Base-by-base conservation (phyloP, 2,797 vertebrate species). In the Gadopsis bispinosus region DNA sequence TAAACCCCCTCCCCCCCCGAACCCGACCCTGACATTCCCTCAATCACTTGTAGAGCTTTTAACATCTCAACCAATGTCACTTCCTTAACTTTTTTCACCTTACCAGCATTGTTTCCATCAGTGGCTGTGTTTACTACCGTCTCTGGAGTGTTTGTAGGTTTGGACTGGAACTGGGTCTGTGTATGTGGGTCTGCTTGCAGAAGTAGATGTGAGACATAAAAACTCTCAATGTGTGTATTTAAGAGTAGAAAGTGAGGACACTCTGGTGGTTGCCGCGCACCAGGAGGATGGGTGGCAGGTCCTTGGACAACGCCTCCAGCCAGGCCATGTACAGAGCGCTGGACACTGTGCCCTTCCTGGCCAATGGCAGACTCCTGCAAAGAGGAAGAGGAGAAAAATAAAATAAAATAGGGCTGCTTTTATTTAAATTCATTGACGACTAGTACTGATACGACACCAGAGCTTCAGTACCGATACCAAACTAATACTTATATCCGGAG, bases 201-300 rank as follows among this genome's bases (percentile, higher is more conserved):
- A 83, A 69, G 76, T 90, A 80, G 56, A 75, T 83, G 85, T 82
- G 83, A 87, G 65, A 67, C 69, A 83, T 64, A 63, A 68, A 81
- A 83, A 56, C 39, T 33, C 71, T 59, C 37, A 3, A 8, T 72
- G 68, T 73, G 22, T 85, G 68, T 74, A 1, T 89, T 95, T 98
- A 99, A 6, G 98, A 99, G 91, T 99, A 99, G 95, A 99, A 99
- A 62, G 98, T 99, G 88, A 99, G 98, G 88, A 99, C 98, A 14
- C 98, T 99, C 96, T 99, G 98, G 88, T 99, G 98, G 93, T 99
- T 99, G 51, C 98, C 98, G 26, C 98, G 97, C 58, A 99, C 97
- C 53, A 99, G 94, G 0, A 99, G 96, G 81, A 97, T 93, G 17
- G 98, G 98, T 0, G 98, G 98, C 76, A 99, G 95, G 77, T 98